Base-by-base conservation (phyloP, 2,888 invertebrate genomes). In the Thelaira solivaga region DNA sequence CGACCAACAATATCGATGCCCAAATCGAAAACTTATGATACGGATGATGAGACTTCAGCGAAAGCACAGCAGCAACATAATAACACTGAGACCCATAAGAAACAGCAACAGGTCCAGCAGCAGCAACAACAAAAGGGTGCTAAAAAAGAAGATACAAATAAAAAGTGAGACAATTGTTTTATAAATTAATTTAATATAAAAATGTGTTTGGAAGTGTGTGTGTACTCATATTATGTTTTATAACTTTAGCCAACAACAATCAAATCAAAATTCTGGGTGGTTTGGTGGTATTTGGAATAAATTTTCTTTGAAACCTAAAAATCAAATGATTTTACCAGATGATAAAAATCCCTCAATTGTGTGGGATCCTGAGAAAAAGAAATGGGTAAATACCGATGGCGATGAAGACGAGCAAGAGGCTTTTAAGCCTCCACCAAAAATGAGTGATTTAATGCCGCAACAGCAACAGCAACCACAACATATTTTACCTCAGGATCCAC, bases 251-350 rank as follows among this genome's bases (percentile, higher is more conserved):
- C 24, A 81, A 16, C 84, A 82, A 43, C 81, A 73, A 71, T 77
- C 82, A 41, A 83, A 81, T 81, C 85, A 86, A 80, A 88, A 89
- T 83, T 85, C 88, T 10, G 93, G 95, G 68, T 96, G 97, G 95
- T 94, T 97, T 85, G 96, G 96, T 79, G 96, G 96, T 59, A 91
- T 97, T 83, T 95, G 95, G 90, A 95, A 93, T 88, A 95, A 95
- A 89, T 91, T 96, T 74, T 92, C 95, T 18, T 91, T 94, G 64
- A 94, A 94, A 82, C 93, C 95, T 47, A 96, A 95, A 90, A 97
- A 97, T 91, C 97, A 97, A 91, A 97, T 97, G 96, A 97, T 95
- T 86, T 91, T 98, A 82, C 97, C 98, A 1, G 97, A 97, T 90
- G 97, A 98, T 90, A 97, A 94, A 88, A 95, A 97, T 90, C 97